Percentiles rank a stretch among this genome's conserved stretches.
These are phyloP conservation scores for Drosophila novamexicana DNA, from an alignment of 1,140 invertebrate species.

Conservation along the genomic window DNA sequence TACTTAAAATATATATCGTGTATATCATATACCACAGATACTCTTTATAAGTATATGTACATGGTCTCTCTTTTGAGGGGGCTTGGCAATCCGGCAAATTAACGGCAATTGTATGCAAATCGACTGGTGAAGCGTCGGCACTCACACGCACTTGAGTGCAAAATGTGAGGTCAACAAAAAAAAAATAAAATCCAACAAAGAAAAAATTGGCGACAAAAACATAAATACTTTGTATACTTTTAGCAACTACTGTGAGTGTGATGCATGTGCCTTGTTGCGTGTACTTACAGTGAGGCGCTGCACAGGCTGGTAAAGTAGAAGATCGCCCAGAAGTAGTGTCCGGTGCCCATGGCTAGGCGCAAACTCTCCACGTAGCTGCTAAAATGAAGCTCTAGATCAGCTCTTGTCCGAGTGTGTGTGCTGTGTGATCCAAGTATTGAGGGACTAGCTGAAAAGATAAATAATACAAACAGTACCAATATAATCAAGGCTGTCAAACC, in stretches of 20 bases:
- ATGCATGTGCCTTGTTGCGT: constrained; percentile 3
- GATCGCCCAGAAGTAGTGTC: constrained; percentile 84
- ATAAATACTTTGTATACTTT: constrained; percentile 50
- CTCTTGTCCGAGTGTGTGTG: constrained; percentile 7
- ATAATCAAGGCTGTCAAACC: too few relatives aligned
- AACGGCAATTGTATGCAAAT: constrained; percentile 79
- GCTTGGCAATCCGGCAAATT: constrained; percentile 52
- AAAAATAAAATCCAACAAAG: constrained; percentile 16
- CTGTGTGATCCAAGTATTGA: constrained; percentile 18
- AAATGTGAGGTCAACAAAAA: constrained; percentile 53
- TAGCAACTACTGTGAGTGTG: constrained; percentile 54
- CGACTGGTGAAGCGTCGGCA: constrained; percentile 38
- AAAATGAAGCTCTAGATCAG: constrained; percentile 1
- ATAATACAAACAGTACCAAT: too few relatives aligned
- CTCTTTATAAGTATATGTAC: constrained; percentile 5
- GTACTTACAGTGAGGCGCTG: constrained; percentile 84
- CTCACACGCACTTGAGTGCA: constrained; percentile 48
- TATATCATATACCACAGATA: constrained; percentile 24
- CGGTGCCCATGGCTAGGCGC: constrained; percentile 77
- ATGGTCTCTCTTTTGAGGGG: constrained; percentile 4
- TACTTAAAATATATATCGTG: constrained; percentile 39
- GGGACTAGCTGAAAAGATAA: too few relatives aligned
- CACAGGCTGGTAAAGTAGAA: constrained; percentile 84
- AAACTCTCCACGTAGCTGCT: constrained; percentile 7
- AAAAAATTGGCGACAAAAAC: constrained; percentile 29